Conservation (phyloP, 2,797 vertebrate species). For the Diceros bicornis region DNA sequence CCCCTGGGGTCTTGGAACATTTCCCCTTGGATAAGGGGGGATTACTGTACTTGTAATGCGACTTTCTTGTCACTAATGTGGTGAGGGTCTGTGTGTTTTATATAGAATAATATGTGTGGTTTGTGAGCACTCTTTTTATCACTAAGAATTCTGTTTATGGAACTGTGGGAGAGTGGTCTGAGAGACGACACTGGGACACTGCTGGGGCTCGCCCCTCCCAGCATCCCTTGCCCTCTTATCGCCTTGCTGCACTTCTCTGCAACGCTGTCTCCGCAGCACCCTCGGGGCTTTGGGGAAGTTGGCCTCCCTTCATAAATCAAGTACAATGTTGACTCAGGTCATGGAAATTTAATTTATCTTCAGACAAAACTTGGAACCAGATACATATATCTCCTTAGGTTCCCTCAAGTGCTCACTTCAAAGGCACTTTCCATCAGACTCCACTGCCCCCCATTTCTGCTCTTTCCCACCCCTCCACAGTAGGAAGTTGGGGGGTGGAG, state of each 20-base stretch:
- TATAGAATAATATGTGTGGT: neutral
- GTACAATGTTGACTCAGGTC: neutral
- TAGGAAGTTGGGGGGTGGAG: neutral
- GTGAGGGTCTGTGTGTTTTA: neutral
- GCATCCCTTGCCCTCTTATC: neutral
- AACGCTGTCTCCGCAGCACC: neutral
- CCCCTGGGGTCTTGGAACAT: no score
- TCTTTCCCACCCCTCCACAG: neutral
- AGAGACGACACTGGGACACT: neutral
- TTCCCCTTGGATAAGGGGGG: no score
- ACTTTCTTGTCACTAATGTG: neutral
- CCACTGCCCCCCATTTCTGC: no score
- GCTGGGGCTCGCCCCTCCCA: neutral
- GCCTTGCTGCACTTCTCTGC: neutral
- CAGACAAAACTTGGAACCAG: neutral
- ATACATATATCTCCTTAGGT: neutral
- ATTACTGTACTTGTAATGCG: no score
- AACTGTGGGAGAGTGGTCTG: neutral
- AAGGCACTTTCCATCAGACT: neutral
- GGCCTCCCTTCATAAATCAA: neutral
- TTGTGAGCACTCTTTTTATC: neutral
- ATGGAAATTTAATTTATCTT: slow-evolving; percentile 7
- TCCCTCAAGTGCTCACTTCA: neutral
- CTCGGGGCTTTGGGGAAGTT: neutral
- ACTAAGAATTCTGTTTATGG: neutral